Conservation (phyloP, 2,888 invertebrate species). For the Deroplatys truncata region DNA sequence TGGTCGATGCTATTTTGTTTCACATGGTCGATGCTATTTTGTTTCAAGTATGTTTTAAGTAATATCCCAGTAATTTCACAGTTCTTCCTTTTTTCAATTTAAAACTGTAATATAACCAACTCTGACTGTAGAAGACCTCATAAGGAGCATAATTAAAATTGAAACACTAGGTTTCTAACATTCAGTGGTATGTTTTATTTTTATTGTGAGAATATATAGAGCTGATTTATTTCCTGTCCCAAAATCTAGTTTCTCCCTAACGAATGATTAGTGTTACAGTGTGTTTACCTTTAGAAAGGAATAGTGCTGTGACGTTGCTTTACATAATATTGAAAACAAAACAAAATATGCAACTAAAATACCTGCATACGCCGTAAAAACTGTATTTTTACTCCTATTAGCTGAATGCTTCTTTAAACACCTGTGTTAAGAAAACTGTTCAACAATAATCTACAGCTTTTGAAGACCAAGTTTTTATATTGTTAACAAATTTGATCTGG, state of each 20-base stretch:
- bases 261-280: not conserved
- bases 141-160: not conserved
- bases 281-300: not conserved
- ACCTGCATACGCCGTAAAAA: not conserved
- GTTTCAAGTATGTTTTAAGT: no score
- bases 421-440: not conserved
- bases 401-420: not conserved
- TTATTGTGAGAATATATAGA: not conserved
- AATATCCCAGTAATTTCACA: no score
- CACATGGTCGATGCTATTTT: no score
- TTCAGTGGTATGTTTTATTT: not conserved
- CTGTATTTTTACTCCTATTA: not conserved
- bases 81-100: no score
- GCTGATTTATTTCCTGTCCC: not conserved
- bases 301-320: not conserved
- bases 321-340: not conserved
- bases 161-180: not conserved
- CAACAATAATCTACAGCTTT: not conserved
- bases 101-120: no score
- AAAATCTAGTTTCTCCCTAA: not conserved
- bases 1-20: no score
- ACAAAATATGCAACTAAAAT: not conserved
- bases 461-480: not conserved
- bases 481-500: not conserved
- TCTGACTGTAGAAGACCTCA: no score